Evolutionary conservation across 2,888 invertebrate genomes (phyloP).

Genomic region (Orthosia gracilis): DNA sequence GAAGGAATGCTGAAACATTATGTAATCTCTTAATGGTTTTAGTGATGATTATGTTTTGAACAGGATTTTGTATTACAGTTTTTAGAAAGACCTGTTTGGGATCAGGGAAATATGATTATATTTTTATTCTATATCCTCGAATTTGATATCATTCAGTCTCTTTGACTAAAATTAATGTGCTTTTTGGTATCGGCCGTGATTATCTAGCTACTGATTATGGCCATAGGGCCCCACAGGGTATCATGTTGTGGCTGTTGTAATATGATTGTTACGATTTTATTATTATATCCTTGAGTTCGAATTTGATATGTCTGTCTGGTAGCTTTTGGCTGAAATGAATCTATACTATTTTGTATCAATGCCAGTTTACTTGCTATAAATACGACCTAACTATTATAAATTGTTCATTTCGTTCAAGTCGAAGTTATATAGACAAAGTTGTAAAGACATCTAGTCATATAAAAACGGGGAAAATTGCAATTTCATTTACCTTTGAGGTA

Average conservation of each 20-base stretch:
- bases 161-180: background rate
- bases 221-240: too few relatives aligned
- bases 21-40: constrained; percentile 25
- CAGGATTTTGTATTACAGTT: background rate
- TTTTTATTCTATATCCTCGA: background rate
- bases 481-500: constrained; percentile 66
- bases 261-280: too few relatives aligned
- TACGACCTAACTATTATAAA: background rate
- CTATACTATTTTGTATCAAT: background rate
- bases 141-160: background rate
- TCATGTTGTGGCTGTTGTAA: too few relatives aligned
- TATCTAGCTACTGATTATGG: too few relatives aligned
- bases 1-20: constrained; percentile 7
- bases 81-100: background rate
- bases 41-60: constrained; percentile 34
- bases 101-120: constrained; percentile 1
- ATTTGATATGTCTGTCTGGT: background rate
- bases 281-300: background rate
- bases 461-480: constrained; percentile 66
- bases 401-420: background rate
- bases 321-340: background rate
- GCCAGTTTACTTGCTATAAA: background rate
- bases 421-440: constrained; percentile 38
- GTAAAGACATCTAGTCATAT: constrained; percentile 23
- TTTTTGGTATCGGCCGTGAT: background rate